A percentile compares a stretch with the other conserved stretches of the same genome.
Evolutionary conservation across 2,113 vertebrate genomes (phyloP).

Genomic region (Eublepharis macularius): DNA sequence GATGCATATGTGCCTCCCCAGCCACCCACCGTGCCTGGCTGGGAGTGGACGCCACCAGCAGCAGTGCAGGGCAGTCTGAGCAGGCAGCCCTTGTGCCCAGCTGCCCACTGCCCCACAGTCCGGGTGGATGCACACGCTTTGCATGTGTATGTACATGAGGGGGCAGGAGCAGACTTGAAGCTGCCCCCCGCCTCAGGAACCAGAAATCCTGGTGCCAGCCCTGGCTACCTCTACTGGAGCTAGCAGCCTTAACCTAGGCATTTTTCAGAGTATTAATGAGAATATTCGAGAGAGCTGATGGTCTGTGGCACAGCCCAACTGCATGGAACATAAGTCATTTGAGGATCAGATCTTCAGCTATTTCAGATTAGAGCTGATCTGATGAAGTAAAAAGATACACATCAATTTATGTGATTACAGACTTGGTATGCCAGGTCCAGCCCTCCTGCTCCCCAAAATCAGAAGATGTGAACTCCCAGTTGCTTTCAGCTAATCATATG

Average conservation of each 20-base stretch:
- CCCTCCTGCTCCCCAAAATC: background rate
- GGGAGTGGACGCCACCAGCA: too few relatives aligned
- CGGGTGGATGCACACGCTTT: too few relatives aligned
- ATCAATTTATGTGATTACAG: background rate
- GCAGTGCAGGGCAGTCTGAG: too few relatives aligned
- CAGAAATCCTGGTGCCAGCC: too few relatives aligned
- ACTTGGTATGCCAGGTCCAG: background rate
- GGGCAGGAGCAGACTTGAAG: too few relatives aligned
- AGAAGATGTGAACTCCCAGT: background rate
- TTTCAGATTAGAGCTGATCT: background rate
- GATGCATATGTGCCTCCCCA: too few relatives aligned
- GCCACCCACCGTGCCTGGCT: too few relatives aligned
- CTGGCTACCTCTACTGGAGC: constrained; percentile 26
- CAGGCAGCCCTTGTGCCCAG: too few relatives aligned
- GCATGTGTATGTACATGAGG: too few relatives aligned
- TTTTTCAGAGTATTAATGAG: constrained; percentile 27
- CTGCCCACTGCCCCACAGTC: too few relatives aligned
- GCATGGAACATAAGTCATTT: background rate
- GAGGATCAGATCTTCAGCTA: background rate
- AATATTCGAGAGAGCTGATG: constrained; percentile 24
- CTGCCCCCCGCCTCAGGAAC: too few relatives aligned
- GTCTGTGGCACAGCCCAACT: fast-evolving
- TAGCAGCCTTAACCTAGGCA: background rate
- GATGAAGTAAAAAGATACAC: background rate
- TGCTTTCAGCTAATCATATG: background rate